Conservation (phyloP, 2,113 vertebrate species). For the Mastomys coucha region DNA sequence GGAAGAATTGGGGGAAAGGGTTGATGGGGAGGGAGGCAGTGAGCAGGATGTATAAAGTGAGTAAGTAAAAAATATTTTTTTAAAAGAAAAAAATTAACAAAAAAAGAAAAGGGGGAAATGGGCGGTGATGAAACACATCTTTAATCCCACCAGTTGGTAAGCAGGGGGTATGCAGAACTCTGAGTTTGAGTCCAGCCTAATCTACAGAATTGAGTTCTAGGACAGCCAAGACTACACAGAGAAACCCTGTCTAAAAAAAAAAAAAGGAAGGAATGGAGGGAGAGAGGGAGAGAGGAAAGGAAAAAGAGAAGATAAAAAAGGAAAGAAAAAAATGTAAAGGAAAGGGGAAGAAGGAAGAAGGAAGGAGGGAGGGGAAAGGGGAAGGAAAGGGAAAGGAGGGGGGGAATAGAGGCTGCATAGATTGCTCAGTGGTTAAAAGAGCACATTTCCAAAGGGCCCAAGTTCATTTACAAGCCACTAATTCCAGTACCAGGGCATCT, state of each 20-base stretch:
- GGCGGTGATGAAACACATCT: not conserved
- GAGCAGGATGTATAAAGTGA: no score
- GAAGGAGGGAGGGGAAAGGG: accelerated
- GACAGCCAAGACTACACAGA: no score
- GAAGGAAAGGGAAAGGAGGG: no score
- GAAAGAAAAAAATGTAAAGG: no score
- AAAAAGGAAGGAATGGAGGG: not conserved
- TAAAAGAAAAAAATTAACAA: no score
- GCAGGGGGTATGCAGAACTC: not conserved
- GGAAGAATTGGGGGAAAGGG: no score
- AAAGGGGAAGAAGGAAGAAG: no score
- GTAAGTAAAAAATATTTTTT: no score
- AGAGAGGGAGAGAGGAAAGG: no score
- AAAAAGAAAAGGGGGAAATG: no score
- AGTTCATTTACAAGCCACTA: not conserved
- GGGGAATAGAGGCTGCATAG: not conserved
- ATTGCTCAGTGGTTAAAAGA: not conserved
- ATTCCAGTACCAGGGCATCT: not conserved
- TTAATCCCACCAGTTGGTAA: not conserved
- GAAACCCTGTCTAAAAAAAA: not conserved
- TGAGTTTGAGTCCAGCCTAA: not conserved
- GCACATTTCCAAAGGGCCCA: not conserved
- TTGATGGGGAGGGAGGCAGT: no score
- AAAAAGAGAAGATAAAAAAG: no score
- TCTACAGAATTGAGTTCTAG: not conserved